phyloP scores from a whole-genome alignment of 1,140 invertebrate species.

The Danaus melanippus region DNA sequence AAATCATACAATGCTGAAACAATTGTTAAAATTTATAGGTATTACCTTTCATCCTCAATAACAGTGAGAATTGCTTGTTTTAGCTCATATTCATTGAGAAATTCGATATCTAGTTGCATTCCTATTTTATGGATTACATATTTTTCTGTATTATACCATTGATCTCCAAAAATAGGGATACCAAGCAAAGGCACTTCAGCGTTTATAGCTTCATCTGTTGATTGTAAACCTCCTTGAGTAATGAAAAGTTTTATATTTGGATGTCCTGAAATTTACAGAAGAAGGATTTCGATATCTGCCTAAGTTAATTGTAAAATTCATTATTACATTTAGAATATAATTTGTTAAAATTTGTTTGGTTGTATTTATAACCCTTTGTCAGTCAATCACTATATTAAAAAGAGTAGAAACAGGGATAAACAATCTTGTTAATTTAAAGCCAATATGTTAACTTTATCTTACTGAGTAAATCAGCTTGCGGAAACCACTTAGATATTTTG shows the following conservation, averaged over 20 bases:
- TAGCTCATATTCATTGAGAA: constrained; percentile 14
- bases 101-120: constrained; percentile 21
- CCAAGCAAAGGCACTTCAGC: constrained; percentile 66
- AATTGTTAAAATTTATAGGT: too few relatives aligned
- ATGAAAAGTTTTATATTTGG: constrained; percentile 16
- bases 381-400: too few relatives aligned
- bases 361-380: too few relatives aligned
- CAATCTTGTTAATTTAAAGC: too few relatives aligned
- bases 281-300: neutral
- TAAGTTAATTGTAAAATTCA: too few relatives aligned
- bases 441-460: constrained; percentile 8
- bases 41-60: constrained; percentile 18
- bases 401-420: too few relatives aligned
- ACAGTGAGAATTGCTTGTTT: constrained; percentile 10
- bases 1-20: too few relatives aligned
- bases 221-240: constrained; percentile 16
- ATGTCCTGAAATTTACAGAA: constrained; percentile 9
- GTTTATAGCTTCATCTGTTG: constrained; percentile 64
- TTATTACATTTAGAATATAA: too few relatives aligned
- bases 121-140: constrained; percentile 29
- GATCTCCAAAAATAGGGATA: constrained; percentile 13
- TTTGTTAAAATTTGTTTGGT: too few relatives aligned
- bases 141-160: constrained; percentile 34
- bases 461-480: constrained; percentile 57
- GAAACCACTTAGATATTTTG: constrained; percentile 22